These are phyloP conservation scores for Bugula neritina DNA, from an alignment of 2,888 invertebrate species.

Conservation along the genomic window DNA sequence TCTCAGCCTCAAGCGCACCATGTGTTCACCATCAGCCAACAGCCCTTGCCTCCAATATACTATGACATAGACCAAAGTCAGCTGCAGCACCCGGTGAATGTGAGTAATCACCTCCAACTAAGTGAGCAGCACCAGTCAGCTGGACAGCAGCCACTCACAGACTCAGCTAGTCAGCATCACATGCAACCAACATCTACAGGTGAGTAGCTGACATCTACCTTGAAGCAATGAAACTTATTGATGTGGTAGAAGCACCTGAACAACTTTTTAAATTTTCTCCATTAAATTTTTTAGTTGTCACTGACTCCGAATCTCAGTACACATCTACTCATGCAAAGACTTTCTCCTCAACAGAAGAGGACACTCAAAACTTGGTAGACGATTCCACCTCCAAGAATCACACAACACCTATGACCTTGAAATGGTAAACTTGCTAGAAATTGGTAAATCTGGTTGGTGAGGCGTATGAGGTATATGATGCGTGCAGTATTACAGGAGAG, in stretches of 20 bases:
- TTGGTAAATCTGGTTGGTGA: no score
- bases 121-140: neutral
- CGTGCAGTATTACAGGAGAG: no score
- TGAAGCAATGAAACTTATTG: no score
- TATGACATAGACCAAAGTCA: neutral
- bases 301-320: neutral
- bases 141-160: neutral
- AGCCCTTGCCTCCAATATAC: slow-evolving; percentile 1
- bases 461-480: no score
- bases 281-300: neutral
- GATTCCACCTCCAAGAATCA: slow-evolving; percentile 33
- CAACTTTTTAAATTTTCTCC: no score
- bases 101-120: neutral
- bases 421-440: slow-evolving; percentile 48
- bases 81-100: neutral
- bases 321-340: no score
- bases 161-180: neutral
- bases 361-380: neutral
- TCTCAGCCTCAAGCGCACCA: neutral
- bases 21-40: neutral
- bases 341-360: neutral
- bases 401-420: slow-evolving; percentile 49
- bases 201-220: neutral
- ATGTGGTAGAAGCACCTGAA: no score
- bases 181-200: neutral